Base-by-base conservation (phyloP, 2,113 vertebrate genomes). In the Corvus hawaiiensis region DNA sequence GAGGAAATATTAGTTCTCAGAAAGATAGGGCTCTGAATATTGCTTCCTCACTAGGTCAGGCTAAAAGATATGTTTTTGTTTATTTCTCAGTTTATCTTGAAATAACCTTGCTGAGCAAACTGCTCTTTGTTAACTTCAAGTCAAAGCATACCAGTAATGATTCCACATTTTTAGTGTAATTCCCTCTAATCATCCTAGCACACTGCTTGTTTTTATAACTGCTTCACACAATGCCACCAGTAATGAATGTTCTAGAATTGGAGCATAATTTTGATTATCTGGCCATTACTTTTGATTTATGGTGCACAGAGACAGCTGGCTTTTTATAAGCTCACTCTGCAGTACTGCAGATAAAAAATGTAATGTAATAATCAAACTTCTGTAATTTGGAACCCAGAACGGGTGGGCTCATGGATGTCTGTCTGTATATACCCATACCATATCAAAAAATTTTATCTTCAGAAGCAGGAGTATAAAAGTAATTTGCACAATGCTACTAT, bases 281-380 rank as follows among this genome's bases (percentile, higher is more conserved):
- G 90, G 86, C 94, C 82, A 94, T 97, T 97, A 95, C 95, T 96
- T 97, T 95, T 96, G 97, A 96, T 97, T 96, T 97, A 97, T 96
- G 62, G 93, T 19, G 39, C 79, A 88, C 19, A 87, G 93, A 96
- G 92, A 92, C 96, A 96, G 96, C 82, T 96, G 97, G 92, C 73
- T 77, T 96, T 97, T 96, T 96, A 96, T 91, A 96, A 96, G 82
- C 95, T 96, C 19, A 11, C 69, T 90, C 92, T 97, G 95, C 94
- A 94, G 92, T 87, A 83, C 77, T 95, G 96, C 94, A 97, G 96
- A 97, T 96, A 97, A 96, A 84, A 96, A 97, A 96, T 86, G 68
- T 59, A 96, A 94, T 90, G 75, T 33, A 97, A 94, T 91, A 96
- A 96, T 96, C 93, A 96, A 96, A 96, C 59, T 95, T 96, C 82